Percentiles rank a stretch among this genome's conserved stretches.
phyloP scores from a whole-genome alignment of 2,888 invertebrate genomes.

The Eustalomyia histrio region DNA sequence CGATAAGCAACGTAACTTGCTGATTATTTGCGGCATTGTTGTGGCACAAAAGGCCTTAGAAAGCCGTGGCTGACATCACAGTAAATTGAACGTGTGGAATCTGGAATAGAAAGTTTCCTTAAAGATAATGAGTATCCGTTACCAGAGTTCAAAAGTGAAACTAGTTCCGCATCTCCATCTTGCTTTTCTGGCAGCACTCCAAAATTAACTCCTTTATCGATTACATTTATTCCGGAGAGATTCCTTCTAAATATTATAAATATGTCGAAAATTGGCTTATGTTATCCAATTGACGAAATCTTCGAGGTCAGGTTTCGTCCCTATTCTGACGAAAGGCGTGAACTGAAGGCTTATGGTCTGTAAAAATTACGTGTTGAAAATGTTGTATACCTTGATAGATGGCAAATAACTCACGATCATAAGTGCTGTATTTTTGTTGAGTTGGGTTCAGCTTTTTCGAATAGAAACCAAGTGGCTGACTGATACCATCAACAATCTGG shows the following conservation, averaged over 20 bases:
- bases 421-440: slow-evolving; percentile 44
- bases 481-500: slow-evolving; percentile 26
- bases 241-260: slow-evolving; percentile 49
- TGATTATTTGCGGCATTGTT: slow-evolving; percentile 35
- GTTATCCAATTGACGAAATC: slow-evolving; percentile 54
- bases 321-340: slow-evolving; percentile 54
- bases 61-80: slow-evolving; percentile 43
- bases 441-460: slow-evolving; percentile 11
- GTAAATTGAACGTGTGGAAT: slow-evolving; percentile 23
- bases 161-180: slow-evolving; percentile 29
- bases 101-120: slow-evolving; percentile 37
- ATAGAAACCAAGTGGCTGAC: slow-evolving; percentile 74
- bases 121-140: slow-evolving; percentile 39
- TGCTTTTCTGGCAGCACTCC: slow-evolving; percentile 48
- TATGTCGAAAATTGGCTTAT: slow-evolving; percentile 59
- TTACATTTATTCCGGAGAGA: slow-evolving; percentile 43
- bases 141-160: neutral
- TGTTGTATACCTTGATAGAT: slow-evolving; percentile 49
- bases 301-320: slow-evolving; percentile 54
- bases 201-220: slow-evolving; percentile 33
- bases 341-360: slow-evolving; percentile 68
- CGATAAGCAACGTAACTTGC: slow-evolving; percentile 35
- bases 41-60: slow-evolving; percentile 50
- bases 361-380: slow-evolving; percentile 67
- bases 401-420: slow-evolving; percentile 44